Evolutionary conservation across 1,140 invertebrate species (phyloP).

Genomic region (Penaeus japonicus): DNA sequence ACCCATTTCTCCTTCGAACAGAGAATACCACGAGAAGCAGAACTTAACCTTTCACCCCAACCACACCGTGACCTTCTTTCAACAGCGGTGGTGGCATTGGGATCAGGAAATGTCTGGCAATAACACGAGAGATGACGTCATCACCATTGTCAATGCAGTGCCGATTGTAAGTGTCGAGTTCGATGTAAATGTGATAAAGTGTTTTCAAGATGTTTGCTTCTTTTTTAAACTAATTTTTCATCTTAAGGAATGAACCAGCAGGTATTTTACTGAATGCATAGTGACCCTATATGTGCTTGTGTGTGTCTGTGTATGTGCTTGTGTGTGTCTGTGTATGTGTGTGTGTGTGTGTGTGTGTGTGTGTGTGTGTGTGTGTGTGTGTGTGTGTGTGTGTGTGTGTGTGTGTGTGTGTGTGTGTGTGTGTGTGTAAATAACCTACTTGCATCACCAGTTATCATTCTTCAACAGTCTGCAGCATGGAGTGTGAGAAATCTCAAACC

Average conservation of each 20-base stretch:
- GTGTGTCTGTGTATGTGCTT: background rate
- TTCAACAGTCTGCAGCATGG: constrained; percentile 36
- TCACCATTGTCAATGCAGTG: constrained; percentile 64
- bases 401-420: no score
- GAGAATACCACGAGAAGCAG: constrained; percentile 62
- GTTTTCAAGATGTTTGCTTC: no score
- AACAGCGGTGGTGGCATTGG: constrained; percentile 60
- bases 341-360: no score
- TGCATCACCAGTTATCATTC: no score
- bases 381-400: no score
- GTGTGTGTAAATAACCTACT: no score
- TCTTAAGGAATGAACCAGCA: no score
- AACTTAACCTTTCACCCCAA: constrained; percentile 63
- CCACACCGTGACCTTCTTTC: constrained; percentile 63
- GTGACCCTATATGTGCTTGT: background rate
- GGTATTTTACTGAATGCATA: no score
- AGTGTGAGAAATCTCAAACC: background rate
- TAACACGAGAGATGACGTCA: constrained; percentile 62
- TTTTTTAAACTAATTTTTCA: background rate
- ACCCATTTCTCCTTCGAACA: constrained; percentile 15
- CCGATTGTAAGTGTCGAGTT: constrained; percentile 60
- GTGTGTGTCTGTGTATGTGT: background rate
- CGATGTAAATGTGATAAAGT: no score
- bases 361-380: no score
- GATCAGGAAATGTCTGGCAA: constrained; percentile 24